Base-by-base conservation (phyloP, 92 coral and sea anemone species). In the Phenganax subtilis region DNA sequence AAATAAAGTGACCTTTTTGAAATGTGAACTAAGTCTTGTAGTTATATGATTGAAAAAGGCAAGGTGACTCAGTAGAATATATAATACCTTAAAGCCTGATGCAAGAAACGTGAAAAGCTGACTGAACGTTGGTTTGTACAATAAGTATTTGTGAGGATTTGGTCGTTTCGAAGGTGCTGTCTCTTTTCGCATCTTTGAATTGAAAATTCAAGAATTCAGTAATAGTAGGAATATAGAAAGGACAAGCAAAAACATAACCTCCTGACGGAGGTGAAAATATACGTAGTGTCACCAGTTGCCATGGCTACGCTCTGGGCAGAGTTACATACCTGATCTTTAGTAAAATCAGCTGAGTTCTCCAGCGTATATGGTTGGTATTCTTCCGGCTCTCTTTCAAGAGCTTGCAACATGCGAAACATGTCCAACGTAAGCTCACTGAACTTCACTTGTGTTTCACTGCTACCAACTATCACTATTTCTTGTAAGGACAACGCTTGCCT, bases 321-420 rank as follows among this genome's bases (percentile, higher is more conserved):
- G 47, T 37, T 37, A 51, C 31, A 65, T 53, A 54, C 66, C 65
- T 76, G 82, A 63, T 86, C 61, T 30, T 54, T 71, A 12, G 82
- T 75, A 55, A 85, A 82, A n/a, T 93, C 87, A 10, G 89, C 76
- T 12, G 93, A 84, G 54, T 96, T 90, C 56, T 86, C 87, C 72
- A 94, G 90, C 8, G 96, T 85, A 7, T 89, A 88, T n/a, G 97
- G 90, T 57, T 92, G 89, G 47, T 84, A 87, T 16, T 88, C 91
- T 69, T 90, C 93, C 2, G 97, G 98, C 77, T 94, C 98, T 75
- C 97, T 84, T 57, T 94, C 98, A 47, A 94, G 76, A 29, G 92
- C 97, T 85, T 94, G 98, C 20, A 94, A 88, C 97, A 94, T 94
- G 3, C 97, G 98, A 84, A 94, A 94, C 98, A 94, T 94, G 91